A percentile compares a stretch with the other conserved stretches of the same genome.
Evolutionary conservation across 2,113 vertebrate genomes (phyloP).

Genomic region (Nyctibius bracteatus): DNA sequence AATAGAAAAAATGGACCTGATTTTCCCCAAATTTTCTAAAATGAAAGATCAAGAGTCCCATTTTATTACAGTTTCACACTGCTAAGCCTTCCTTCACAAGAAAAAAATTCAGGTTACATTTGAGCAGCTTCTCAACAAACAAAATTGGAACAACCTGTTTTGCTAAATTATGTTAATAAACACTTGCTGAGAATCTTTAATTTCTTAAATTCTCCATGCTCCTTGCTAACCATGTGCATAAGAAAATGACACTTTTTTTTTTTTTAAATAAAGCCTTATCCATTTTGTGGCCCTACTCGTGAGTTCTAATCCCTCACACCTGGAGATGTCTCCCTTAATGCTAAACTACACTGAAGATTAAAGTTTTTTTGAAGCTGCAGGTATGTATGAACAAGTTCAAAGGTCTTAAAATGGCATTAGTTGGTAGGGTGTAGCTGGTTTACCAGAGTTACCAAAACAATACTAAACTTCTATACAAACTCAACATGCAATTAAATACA

Average conservation of each 20-base stretch:
- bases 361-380: not conserved
- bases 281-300: not conserved
- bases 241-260: not conserved
- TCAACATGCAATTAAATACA: not conserved
- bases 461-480: not conserved
- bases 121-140: not conserved
- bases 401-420: not conserved
- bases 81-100: not conserved
- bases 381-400: not conserved
- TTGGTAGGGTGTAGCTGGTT: not conserved
- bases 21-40: not conserved
- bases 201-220: not conserved
- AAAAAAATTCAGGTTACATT: not conserved
- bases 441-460: not conserved
- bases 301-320: not conserved
- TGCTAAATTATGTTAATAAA: not conserved
- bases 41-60: not conserved
- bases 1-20: not conserved
- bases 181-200: not conserved
- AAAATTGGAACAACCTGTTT: not conserved
- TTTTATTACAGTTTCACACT: not conserved
- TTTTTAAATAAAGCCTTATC: not conserved
- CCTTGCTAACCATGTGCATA: not conserved
- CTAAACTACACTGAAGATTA: not conserved
- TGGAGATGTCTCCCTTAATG: not conserved